Base-by-base conservation (phyloP, 1,140 invertebrate species). In the Drosophila pseudoobscura region DNA sequence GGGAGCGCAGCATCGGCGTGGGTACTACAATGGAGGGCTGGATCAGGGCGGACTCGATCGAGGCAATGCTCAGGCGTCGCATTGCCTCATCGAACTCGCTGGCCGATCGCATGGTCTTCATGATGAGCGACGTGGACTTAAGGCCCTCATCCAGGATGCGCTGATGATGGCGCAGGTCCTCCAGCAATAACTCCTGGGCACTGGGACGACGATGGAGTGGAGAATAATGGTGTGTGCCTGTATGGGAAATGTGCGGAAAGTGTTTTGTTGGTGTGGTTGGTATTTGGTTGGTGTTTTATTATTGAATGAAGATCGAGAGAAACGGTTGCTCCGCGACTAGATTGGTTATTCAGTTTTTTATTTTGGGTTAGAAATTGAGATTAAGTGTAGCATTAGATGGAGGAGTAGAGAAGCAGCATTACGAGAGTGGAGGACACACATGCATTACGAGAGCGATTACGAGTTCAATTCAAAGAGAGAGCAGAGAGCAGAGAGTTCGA, bases 11-110 rank as follows among this genome's bases (percentile, higher is more conserved):
- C 83, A 91, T 91, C 8, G 90, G 85, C 24, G 77, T 84, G 15
- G 89, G 90, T 53, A 89, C 76, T 43, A 89, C 70, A 50, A 88
- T 90, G 0, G 79, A 51, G 29, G 90, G 75, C 49, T 83, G 85
- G 4, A 80, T 66, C 22, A 79, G 41, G 0, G 73, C 80, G 58
- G 87, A 89, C 75, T 91, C 89, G 58, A 90, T 72, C 46, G 90
- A 91, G 44, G 87, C 83, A 59, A 91, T 91, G 70, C 90, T 91
- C 55, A 91, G 55, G 22, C 90, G 80, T 15, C 87, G 80, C 91
- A 91, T 91, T 52, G 91, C 90, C 54, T 91, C 91, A 80, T 91
- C 91, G 73, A 91, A 91, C 74, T 90, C 80, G 45, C 59, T 91
- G 22, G 89, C 87, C 39, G 91, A 91, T 9, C 89, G 87, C 84